Percentiles rank a stretch among this genome's conserved stretches.
Evolutionary conservation across 1,140 invertebrate species (phyloP).

Genomic region (Eciton burchellii): DNA sequence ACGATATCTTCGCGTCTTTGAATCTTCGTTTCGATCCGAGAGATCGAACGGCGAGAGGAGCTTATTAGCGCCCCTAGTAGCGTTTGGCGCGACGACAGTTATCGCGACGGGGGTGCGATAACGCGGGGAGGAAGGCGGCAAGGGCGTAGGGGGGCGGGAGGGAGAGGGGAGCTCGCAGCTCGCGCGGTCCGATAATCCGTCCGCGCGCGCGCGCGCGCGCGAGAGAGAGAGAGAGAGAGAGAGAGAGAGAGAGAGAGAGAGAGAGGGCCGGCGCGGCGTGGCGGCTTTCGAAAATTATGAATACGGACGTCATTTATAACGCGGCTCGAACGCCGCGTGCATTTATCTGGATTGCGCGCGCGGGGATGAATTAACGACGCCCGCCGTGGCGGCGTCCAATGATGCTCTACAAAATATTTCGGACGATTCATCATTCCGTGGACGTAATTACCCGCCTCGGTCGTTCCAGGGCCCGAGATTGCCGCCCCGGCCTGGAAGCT

Average conservation of each 20-base stretch:
- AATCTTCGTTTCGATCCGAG: neutral
- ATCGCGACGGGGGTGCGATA: conserved; percentile 40
- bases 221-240: no score
- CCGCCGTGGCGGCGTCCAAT: conserved; percentile 67
- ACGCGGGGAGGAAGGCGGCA: no score
- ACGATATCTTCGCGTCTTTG: neutral
- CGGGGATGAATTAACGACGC: conserved; percentile 77
- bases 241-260: no score
- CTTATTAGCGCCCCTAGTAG: conserved; percentile 41
- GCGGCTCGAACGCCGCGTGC: conserved; percentile 60
- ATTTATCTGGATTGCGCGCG: conserved; percentile 72
- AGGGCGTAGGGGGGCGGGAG: no score
- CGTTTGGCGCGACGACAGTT: conserved; percentile 22
- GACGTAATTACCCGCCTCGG: conserved; percentile 65
- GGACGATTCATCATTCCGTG: conserved; percentile 76
- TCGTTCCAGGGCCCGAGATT: conserved; percentile 8
- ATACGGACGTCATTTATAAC: conserved; percentile 78
- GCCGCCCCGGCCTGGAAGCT: neutral
- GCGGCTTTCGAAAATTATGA: conserved; percentile 77
- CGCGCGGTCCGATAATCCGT: conserved; percentile 59
- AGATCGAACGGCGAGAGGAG: conserved; percentile 51
- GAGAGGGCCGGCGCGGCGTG: conserved; percentile 57
- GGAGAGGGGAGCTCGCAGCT: no score
- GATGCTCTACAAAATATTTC: conserved; percentile 77
- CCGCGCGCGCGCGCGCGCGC: no score